Evolutionary conservation across 2,888 invertebrate genomes (phyloP).

Genomic region (Pimpla rufipes): DNA sequence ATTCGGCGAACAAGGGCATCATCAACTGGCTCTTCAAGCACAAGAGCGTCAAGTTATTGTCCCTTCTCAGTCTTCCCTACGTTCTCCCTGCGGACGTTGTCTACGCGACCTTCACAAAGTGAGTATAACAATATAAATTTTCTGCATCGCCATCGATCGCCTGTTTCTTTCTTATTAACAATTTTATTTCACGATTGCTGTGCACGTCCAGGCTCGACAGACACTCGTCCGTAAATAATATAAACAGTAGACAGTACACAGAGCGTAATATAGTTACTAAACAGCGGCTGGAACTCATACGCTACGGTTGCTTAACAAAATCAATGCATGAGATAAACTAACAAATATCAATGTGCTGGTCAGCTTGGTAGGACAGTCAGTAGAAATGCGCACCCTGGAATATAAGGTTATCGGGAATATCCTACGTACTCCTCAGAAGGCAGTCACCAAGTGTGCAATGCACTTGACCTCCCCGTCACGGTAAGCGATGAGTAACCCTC

Average conservation of each 20-base stretch:
- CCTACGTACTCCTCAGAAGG: constrained; percentile 73
- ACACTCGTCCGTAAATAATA: constrained; percentile 10
- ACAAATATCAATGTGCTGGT: constrained; percentile 74
- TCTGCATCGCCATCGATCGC: constrained; percentile 18
- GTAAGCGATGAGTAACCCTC: constrained; percentile 69
- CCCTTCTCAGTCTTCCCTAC: constrained; percentile 93
- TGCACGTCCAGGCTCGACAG: not conserved
- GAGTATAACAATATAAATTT: constrained; percentile 84
- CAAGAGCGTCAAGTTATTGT: constrained; percentile 92
- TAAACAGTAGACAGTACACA: not conserved
- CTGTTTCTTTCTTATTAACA: not conserved
- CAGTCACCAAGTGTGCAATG: constrained; percentile 68
- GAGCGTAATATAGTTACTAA: constrained; percentile 2
- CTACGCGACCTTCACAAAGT: constrained; percentile 95
- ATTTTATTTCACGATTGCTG: not conserved
- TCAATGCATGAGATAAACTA: constrained; percentile 44
- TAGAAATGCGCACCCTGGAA: constrained; percentile 84
- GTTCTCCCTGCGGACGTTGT: constrained; percentile 95
- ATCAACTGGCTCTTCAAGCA: constrained; percentile 96
- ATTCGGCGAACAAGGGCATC: constrained; percentile 95
- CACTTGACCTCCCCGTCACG: constrained; percentile 68
- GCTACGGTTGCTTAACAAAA: not conserved
- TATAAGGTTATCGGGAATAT: constrained; percentile 84
- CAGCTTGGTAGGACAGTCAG: constrained; percentile 84
- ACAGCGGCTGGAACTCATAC: not conserved